Conservation (phyloP, 2,888 invertebrate genomes). For the Hydrotaea diabolus region DNA sequence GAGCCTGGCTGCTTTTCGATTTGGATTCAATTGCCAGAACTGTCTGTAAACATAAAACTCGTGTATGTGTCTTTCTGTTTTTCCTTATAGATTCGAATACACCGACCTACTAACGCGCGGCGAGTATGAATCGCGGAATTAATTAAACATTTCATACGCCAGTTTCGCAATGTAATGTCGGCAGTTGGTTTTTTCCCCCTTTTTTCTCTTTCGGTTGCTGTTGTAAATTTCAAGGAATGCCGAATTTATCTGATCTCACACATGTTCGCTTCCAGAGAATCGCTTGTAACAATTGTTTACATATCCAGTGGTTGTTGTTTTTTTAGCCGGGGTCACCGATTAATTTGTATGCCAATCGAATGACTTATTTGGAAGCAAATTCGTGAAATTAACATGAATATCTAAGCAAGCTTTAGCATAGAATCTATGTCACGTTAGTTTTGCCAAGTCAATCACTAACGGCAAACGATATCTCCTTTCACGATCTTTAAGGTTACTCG, state of each 20-base stretch:
- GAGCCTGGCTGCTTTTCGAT: neutral
- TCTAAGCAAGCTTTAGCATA: too few relatives aligned
- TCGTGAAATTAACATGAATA: too few relatives aligned
- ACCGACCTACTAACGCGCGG: neutral
- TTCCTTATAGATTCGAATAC: too few relatives aligned
- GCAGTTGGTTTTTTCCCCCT: too few relatives aligned
- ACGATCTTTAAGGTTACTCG: too few relatives aligned
- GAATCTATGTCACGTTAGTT: too few relatives aligned
- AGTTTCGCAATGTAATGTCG: neutral
- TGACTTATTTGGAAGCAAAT: too few relatives aligned
- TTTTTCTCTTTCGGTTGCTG: too few relatives aligned
- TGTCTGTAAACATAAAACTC: neutral
- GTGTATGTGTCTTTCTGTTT: constrained; percentile 20
- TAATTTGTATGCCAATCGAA: too few relatives aligned
- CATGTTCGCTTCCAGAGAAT: neutral
- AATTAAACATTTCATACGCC: constrained; percentile 20
- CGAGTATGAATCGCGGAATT: constrained; percentile 18
- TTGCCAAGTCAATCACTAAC: too few relatives aligned
- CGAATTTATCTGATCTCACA: constrained; percentile 14
- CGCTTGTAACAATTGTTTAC: neutral
- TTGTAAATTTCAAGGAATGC: constrained; percentile 6
- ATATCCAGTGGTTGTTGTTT: neutral
- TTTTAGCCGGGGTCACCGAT: too few relatives aligned
- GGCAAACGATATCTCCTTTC: too few relatives aligned
- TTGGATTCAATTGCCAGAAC: constrained; percentile 11